Evolutionary conservation across 2,113 vertebrate species (phyloP).

Genomic region (Passer domesticus): DNA sequence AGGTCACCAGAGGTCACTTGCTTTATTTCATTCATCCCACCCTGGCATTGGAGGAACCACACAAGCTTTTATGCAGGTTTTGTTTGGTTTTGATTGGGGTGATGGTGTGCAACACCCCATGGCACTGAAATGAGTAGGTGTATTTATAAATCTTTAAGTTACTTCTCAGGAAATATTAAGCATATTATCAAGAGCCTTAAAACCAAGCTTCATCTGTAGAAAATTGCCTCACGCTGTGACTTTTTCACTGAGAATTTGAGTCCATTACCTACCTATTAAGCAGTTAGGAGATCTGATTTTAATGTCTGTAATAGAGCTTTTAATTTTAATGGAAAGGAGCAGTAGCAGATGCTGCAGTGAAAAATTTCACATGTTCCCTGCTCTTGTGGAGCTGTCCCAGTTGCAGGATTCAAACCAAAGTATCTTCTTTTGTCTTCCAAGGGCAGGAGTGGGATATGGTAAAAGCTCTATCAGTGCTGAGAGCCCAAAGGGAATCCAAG

Average conservation of each 20-base stretch:
- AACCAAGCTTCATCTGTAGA: neutral
- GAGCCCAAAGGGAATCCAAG: neutral
- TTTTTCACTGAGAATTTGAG: neutral
- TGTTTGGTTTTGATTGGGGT: neutral
- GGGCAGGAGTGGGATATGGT: neutral
- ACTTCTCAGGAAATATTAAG: neutral
- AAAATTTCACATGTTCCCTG: neutral
- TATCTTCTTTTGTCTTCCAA: neutral
- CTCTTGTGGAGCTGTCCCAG: neutral
- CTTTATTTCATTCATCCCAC: neutral
- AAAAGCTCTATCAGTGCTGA: neutral
- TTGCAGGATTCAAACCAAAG: neutral
- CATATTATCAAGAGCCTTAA: neutral
- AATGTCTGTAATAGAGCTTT: neutral
- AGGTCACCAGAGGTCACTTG: neutral
- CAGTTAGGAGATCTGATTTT: neutral
- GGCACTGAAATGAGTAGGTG: neutral
- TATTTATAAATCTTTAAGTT: neutral
- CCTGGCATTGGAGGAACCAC: neutral
- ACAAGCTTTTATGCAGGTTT: neutral
- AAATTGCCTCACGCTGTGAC: neutral
- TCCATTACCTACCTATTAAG: neutral
- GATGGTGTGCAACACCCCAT: neutral
- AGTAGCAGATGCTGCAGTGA: neutral
- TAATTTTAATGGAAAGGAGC: neutral